These are phyloP conservation scores for Dyspetes luteomarginatus DNA, from an alignment of 2,888 invertebrate genomes.

Conservation along the genomic window DNA sequence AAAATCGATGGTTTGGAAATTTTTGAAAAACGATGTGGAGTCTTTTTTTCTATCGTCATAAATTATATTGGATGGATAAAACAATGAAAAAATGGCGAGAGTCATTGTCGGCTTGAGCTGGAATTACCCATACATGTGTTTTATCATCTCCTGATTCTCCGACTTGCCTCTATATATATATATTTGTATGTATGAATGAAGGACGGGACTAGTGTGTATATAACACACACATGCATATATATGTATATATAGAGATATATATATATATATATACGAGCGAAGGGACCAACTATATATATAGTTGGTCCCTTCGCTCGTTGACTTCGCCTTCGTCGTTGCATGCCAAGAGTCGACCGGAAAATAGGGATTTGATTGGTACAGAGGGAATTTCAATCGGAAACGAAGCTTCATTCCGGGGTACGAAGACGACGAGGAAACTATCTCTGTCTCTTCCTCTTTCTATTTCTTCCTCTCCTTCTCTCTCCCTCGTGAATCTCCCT, in stretches of 20 bases:
- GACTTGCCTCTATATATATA: too few relatives aligned
- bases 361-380: slow-evolving; percentile 81
- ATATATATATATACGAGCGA: neutral
- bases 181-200: neutral
- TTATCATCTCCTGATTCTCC: too few relatives aligned
- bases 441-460: slow-evolving; percentile 32
- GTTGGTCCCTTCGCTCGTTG: slow-evolving; percentile 33
- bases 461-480: slow-evolving; percentile 8
- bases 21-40: too few relatives aligned
- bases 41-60: too few relatives aligned
- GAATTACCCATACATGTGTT: too few relatives aligned
- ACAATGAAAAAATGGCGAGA: too few relatives aligned
- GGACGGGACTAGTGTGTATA: too few relatives aligned
- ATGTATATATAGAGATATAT: too few relatives aligned
- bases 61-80: too few relatives aligned
- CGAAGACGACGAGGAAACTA: slow-evolving; percentile 43
- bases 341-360: slow-evolving; percentile 75
- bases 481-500: neutral
- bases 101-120: too few relatives aligned
- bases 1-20: too few relatives aligned
- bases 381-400: slow-evolving; percentile 80
- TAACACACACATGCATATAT: too few relatives aligned
- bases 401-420: slow-evolving; percentile 53
- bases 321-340: slow-evolving; percentile 67
- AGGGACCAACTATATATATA: neutral